phyloP scores from a whole-genome alignment of 2,113 vertebrate species.

The Uria lomvia region DNA sequence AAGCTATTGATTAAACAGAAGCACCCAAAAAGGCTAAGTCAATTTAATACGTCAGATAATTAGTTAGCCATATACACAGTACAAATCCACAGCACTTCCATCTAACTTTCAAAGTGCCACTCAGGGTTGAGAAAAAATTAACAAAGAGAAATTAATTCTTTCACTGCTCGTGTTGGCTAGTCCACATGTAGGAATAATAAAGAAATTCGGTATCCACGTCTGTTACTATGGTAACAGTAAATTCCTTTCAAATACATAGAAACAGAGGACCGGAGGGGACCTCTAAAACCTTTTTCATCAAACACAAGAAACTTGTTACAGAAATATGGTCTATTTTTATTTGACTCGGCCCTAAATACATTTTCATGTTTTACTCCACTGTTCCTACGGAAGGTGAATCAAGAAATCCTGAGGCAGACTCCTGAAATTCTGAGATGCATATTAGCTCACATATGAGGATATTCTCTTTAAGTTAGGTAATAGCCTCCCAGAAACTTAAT shows the following conservation, averaged over 20 bases:
- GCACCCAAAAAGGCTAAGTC: background rate
- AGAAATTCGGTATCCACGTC: background rate
- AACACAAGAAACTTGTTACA: background rate
- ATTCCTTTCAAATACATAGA: background rate
- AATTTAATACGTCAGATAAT: background rate
- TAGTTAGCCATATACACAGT: background rate
- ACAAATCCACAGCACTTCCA: background rate
- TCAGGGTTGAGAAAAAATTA: background rate
- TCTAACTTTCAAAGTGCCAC: background rate
- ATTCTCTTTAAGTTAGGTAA: background rate
- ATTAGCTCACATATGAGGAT: background rate
- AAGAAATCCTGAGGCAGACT: background rate
- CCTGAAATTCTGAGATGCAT: background rate
- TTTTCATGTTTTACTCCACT: background rate
- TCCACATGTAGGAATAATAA: background rate
- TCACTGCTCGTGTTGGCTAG: background rate
- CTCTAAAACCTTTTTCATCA: background rate
- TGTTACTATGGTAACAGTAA: constrained; percentile 30
- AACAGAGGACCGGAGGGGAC: background rate
- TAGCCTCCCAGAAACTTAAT: background rate
- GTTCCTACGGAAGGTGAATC: background rate
- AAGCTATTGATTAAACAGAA: background rate
- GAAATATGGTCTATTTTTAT: background rate
- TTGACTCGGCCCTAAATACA: background rate
- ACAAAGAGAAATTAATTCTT: background rate